Conservation (phyloP, 2,797 vertebrate genomes). For the Enteromius anoplus region DNA sequence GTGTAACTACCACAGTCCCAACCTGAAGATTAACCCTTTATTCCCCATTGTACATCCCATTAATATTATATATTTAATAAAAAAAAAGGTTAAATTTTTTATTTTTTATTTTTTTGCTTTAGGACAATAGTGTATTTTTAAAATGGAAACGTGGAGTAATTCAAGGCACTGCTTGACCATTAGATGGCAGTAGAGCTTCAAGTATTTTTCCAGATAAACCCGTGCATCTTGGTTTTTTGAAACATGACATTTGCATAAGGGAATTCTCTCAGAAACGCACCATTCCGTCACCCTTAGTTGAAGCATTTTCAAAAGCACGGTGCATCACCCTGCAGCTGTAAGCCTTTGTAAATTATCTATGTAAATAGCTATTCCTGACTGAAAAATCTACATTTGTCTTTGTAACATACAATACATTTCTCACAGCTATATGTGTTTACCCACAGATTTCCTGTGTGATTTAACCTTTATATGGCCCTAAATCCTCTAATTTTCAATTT, state of each 20-base stretch:
- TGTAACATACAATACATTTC: slow-evolving; percentile 40
- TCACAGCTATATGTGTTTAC: slow-evolving; percentile 17
- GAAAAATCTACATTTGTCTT: slow-evolving; percentile 72
- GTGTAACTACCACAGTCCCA: neutral
- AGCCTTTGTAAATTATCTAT: slow-evolving; percentile 76
- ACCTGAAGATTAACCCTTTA: neutral
- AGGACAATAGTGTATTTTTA: no score
- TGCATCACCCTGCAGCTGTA: slow-evolving; percentile 73
- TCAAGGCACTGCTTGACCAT: slow-evolving; percentile 56
- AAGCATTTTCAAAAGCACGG: slow-evolving; percentile 56
- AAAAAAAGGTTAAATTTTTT: no score
- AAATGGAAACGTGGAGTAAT: no score
- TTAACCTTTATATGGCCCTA: slow-evolving; percentile 6
- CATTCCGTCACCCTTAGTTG: slow-evolving; percentile 62
- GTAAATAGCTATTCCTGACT: slow-evolving; percentile 73
- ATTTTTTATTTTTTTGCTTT: no score
- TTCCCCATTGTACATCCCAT: neutral
- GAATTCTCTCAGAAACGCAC: slow-evolving; percentile 66
- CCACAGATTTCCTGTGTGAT: neutral
- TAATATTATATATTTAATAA: no score
- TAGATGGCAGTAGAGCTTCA: slow-evolving; percentile 77
- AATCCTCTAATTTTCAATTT: neutral
- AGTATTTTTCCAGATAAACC: slow-evolving; percentile 55
- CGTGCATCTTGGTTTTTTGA: slow-evolving; percentile 68
- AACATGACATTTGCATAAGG: slow-evolving; percentile 78